These are phyloP conservation scores for Oncorhynchus tshawytscha DNA, from an alignment of 2,113 vertebrate species.

Conservation along the genomic window DNA sequence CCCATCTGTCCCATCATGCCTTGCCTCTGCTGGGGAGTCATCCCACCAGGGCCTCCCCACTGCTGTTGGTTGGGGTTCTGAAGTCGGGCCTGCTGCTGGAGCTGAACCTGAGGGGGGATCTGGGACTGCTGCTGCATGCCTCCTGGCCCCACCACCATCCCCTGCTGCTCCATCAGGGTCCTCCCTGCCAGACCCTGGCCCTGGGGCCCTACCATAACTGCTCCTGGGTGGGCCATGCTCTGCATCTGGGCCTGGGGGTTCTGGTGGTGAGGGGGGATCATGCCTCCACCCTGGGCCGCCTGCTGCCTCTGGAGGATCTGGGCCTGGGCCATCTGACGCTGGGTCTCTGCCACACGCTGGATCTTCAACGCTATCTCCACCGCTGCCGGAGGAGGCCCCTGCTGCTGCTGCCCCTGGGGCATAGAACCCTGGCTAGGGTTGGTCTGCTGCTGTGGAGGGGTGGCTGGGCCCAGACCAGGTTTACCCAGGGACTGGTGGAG, in stretches of 20 bases:
- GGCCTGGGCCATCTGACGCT: slow-evolving; percentile 90
- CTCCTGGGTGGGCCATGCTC: slow-evolving; percentile 79
- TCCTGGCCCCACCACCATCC: slow-evolving; percentile 75
- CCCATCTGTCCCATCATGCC: slow-evolving; percentile 83
- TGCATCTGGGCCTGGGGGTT: slow-evolving; percentile 79
- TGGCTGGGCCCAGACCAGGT: slow-evolving; percentile 85
- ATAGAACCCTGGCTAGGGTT: slow-evolving; percentile 62
- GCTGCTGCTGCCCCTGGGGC: slow-evolving; percentile 52
- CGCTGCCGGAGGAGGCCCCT: slow-evolving; percentile 88
- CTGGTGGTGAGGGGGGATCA: slow-evolving; percentile 84
- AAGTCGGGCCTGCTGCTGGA: slow-evolving; percentile 71
- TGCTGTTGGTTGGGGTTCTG: slow-evolving; percentile 74
- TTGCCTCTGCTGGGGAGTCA: slow-evolving; percentile 75
- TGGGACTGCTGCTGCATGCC: slow-evolving; percentile 74
- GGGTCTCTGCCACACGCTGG: slow-evolving; percentile 90
- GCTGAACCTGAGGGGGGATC: slow-evolving; percentile 73
- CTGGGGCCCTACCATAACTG: slow-evolving; percentile 69
- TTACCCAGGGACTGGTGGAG: slow-evolving; percentile 87
- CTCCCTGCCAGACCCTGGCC: slow-evolving; percentile 67
- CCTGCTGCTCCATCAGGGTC: slow-evolving; percentile 72
- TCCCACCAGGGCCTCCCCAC: slow-evolving; percentile 65
- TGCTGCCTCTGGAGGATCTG: slow-evolving; percentile 87
- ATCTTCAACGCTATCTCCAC: slow-evolving; percentile 97
- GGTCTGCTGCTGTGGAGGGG: slow-evolving; percentile 80
- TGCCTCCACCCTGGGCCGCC: slow-evolving; percentile 54